Conservation (phyloP, 2,888 invertebrate genomes). For the Belgica antarctica region DNA sequence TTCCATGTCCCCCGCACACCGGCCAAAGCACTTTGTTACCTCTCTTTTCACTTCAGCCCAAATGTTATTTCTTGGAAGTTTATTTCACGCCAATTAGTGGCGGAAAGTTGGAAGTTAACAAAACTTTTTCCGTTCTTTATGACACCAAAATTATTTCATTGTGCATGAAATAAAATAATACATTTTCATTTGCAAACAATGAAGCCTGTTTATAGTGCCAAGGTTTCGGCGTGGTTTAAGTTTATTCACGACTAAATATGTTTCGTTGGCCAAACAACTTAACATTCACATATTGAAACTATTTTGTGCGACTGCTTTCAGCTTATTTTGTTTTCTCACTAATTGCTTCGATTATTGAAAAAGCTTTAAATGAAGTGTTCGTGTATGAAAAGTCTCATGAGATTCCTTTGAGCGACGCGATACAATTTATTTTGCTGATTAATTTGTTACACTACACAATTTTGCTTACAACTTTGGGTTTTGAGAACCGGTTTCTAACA, state of each 20-base stretch:
- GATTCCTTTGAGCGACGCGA: background rate
- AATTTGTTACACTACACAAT: background rate
- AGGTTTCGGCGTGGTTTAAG: background rate
- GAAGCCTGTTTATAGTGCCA: constrained; percentile 19
- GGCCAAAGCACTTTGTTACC: background rate
- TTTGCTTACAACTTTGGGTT: background rate
- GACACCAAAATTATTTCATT: constrained; percentile 14
- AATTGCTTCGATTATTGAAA: background rate
- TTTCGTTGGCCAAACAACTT: background rate
- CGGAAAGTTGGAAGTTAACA: background rate
- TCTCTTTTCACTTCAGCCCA: too few species aligned
- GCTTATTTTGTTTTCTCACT: background rate
- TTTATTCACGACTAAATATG: background rate
- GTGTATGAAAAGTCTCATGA: too few species aligned
- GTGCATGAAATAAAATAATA: background rate
- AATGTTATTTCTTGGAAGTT: too few species aligned
- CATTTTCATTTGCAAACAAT: constrained; percentile 22
- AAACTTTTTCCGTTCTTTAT: background rate
- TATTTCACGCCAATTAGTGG: constrained; percentile 15
- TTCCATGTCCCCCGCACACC: constrained; percentile 1
- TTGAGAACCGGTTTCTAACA: constrained; percentile 12
- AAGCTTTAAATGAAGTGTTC: too few species aligned
- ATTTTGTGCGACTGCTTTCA: background rate
- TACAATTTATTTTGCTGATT: background rate
- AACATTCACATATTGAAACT: background rate